phyloP scores from a whole-genome alignment of 2,113 vertebrate genomes.

The Mobula birostris region DNA sequence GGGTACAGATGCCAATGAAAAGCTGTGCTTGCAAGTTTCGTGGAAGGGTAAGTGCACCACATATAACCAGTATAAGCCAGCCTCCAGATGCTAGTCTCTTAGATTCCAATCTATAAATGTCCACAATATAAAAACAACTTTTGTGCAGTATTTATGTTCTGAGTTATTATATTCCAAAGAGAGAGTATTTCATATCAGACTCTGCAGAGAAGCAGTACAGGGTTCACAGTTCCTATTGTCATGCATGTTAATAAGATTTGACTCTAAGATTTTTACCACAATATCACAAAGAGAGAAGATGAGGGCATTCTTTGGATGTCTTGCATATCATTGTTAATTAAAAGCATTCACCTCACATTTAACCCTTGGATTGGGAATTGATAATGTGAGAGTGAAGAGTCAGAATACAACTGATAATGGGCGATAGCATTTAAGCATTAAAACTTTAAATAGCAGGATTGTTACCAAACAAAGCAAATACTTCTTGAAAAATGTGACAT shows the following conservation, averaged over 20 bases:
- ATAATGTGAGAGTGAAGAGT: conserved; percentile 10
- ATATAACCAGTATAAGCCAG: neutral
- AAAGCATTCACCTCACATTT: conserved; percentile 31
- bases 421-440: conserved; percentile 19
- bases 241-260: conserved; percentile 20
- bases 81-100: neutral
- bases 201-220: neutral
- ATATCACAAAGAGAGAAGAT: conserved; percentile 1
- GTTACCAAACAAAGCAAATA: conserved; percentile 59
- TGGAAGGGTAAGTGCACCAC: neutral
- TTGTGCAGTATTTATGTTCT: conserved; percentile 19
- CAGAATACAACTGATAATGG: neutral
- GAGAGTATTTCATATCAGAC: neutral
- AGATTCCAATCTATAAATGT: neutral
- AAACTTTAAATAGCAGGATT: conserved; percentile 41
- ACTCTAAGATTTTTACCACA: conserved; percentile 12
- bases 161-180: conserved; percentile 12
- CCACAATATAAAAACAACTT: neutral
- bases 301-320: neutral
- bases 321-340: conserved; percentile 30
- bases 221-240: conserved; percentile 15
- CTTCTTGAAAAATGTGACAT: conserved; percentile 42
- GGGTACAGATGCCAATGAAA: neutral
- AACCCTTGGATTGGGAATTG: conserved; percentile 16
- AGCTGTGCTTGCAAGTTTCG: neutral